These are phyloP conservation scores for Oreochromis tanganicae DNA, from an alignment of 2,113 vertebrate genomes.

Conservation along the genomic window DNA sequence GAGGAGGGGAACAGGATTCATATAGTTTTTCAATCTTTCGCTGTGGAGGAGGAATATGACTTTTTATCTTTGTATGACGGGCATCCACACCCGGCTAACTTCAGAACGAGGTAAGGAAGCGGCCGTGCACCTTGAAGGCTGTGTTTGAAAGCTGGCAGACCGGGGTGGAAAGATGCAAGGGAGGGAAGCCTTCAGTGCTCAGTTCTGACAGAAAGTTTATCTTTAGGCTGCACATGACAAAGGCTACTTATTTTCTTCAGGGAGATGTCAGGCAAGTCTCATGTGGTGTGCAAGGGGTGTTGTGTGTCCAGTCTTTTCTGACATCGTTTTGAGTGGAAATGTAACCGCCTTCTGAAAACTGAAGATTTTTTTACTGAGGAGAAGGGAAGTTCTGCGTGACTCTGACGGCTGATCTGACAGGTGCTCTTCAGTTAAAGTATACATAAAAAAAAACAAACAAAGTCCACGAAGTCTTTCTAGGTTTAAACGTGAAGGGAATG, in stretches of 20 bases:
- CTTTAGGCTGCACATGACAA: constrained; percentile 38
- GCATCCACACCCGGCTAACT: constrained; percentile 92
- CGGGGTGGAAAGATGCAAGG: neutral
- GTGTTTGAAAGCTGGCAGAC: neutral
- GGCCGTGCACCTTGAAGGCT: neutral
- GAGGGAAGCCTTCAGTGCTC: neutral
- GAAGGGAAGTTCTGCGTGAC: neutral
- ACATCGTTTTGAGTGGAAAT: neutral
- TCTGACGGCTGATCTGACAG: neutral
- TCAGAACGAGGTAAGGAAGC: constrained; percentile 87
- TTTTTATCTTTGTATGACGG: constrained; percentile 98
- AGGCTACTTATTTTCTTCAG: constrained; percentile 19
- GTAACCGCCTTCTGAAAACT: neutral
- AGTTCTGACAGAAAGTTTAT: constrained; percentile 3
- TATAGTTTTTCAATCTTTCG: constrained; percentile 97
- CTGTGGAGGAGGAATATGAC: constrained; percentile 98
- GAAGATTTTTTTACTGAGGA: neutral
- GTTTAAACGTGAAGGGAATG: neutral
- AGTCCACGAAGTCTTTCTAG: neutral
- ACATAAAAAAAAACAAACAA: neutral
- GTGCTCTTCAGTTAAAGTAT: neutral
- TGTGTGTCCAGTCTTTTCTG: neutral
- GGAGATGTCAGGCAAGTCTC: neutral
- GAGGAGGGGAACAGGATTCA: constrained; percentile 96
- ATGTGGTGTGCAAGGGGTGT: neutral